phyloP scores from a whole-genome alignment of 37 sponge, comb jelly and placozoan genomes.

The Hexactinellida sp. region DNA sequence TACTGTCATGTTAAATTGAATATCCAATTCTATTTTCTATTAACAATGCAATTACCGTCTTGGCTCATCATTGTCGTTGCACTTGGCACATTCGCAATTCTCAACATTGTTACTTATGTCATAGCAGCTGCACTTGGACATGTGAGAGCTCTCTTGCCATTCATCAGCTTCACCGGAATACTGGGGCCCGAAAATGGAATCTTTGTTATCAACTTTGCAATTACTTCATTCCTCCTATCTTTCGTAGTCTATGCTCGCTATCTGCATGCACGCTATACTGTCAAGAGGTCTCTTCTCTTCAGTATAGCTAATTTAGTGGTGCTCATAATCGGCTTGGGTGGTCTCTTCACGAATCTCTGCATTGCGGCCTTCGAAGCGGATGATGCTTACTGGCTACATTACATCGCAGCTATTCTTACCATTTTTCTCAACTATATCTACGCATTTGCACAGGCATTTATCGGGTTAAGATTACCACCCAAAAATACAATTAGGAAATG shows the following conservation, averaged over 20 bases:
- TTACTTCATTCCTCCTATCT: neutral
- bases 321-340: neutral
- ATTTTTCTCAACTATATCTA: neutral
- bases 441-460: neutral
- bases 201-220: neutral
- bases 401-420: neutral
- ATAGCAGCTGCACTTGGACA: neutral
- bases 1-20: too few species aligned
- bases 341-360: neutral
- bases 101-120: neutral
- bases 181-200: neutral
- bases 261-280: neutral
- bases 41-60: neutral
- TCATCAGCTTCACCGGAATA: neutral
- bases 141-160: neutral
- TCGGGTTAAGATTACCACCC: neutral
- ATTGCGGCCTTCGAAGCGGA: neutral
- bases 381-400: neutral
- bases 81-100: neutral
- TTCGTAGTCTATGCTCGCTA: neutral
- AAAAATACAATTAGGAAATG: neutral
- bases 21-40: too few species aligned
- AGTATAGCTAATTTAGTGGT: neutral
- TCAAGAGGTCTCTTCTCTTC: neutral
- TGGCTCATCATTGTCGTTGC: neutral